Evolutionary conservation across 2,888 invertebrate genomes (phyloP).

Genomic region (Mimachlamys varia): DNA sequence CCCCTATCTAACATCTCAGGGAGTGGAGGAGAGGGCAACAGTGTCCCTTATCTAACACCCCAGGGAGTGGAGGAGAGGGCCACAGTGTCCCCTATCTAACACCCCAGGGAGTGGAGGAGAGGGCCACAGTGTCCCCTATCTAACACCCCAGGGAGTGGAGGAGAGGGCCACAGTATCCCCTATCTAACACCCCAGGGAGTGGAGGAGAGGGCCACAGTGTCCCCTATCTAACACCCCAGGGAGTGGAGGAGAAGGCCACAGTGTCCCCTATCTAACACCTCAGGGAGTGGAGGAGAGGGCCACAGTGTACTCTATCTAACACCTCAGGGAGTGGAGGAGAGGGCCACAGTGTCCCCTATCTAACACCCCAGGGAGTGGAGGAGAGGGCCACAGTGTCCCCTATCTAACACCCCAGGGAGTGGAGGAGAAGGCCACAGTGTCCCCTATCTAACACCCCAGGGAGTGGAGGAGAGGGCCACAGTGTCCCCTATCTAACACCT

Average conservation of each 20-base stretch:
- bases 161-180: not conserved
- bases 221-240: not conserved
- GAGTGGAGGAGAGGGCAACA: not conserved
- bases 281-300: not conserved
- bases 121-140: not conserved
- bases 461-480: too few species aligned
- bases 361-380: not conserved
- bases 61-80: not conserved
- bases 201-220: not conserved
- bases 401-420: not conserved
- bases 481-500: too few species aligned
- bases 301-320: not conserved
- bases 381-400: not conserved
- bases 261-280: not conserved
- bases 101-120: not conserved
- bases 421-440: not conserved
- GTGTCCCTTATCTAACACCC: not conserved
- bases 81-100: not conserved
- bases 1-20: not conserved
- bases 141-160: not conserved
- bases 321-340: not conserved
- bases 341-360: not conserved
- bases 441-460: too few species aligned
- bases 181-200: not conserved
- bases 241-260: not conserved